Base-by-base conservation (phyloP, 2,888 invertebrate genomes). In the Chromoteleia sp. region DNA sequence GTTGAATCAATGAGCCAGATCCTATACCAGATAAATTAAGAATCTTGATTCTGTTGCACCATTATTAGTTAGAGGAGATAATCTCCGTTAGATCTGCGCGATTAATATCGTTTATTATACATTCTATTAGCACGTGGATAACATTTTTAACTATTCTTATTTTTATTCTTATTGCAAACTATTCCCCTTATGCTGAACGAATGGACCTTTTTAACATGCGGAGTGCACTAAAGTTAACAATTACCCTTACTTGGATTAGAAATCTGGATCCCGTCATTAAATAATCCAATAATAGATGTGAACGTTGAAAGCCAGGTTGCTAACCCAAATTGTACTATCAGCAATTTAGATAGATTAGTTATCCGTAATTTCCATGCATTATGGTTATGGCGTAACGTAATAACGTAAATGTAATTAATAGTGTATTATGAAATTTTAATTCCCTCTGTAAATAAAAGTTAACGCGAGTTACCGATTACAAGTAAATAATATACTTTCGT, bases 291-390 rank as follows among this genome's bases (percentile, higher is more conserved):
- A 68, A 56, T 43, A 56, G 45, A 68, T 56, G 19, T 25, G 41
- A 21, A 33, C 45, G 43, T 45, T 43, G 30, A 68, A 41, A 43
- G 39, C 41, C 21, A 41, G 30, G 43, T 29, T 59, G 14, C 41
- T 15, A 43, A 59, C 25, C 56, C n/a, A 45, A 68, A 56, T 41
- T 41, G 43, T 33, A 19, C 45, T 30, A 33, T 33, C 56, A 54
- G 45, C 54, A 68, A 56, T 68, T 68, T 45, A 68, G 54, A 45
- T 67, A 41, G 65, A 67, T 67, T 65, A 65, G 48, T 36, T 36
- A 14, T 36, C 19, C 14, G 29, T 12, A 30, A 43, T 56, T 68
- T 56, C 33, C 4, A 14, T 30, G 45, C 15, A 68, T 41, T 56
- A 43, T 43, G 33, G 19, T 56, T 29, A 56, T 10, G 7, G 6